Conservation (phyloP, 2,797 vertebrate genomes). For the Cirrhinus molitorella region DNA sequence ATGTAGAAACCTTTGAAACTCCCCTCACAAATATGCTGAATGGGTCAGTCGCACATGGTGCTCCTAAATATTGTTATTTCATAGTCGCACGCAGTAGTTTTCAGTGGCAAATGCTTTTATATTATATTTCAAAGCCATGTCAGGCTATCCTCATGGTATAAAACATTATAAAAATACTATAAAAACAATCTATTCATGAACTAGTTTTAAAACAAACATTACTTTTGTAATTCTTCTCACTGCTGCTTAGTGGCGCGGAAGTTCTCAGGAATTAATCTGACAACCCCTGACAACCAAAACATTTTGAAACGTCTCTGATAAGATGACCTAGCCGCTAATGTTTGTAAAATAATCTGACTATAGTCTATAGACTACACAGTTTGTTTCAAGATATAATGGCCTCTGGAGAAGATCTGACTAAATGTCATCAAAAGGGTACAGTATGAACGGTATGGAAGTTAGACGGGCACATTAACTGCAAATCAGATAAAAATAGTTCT, state of each 20-base stretch:
- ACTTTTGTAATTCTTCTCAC: neutral
- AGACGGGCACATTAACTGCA: neutral
- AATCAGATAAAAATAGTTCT: neutral
- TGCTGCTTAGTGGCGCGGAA: neutral
- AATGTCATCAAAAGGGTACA: neutral
- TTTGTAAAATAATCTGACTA: neutral
- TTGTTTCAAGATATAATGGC: neutral
- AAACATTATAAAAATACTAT: too few relatives aligned
- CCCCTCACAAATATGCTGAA: too few relatives aligned
- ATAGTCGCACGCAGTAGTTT: too few relatives aligned
- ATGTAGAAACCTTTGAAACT: too few relatives aligned
- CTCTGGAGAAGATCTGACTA: neutral
- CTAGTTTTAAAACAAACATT: neutral
- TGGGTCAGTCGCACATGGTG: too few relatives aligned
- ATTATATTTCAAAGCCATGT: too few relatives aligned
- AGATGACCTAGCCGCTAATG: neutral
- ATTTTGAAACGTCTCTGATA: neutral
- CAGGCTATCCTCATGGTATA: too few relatives aligned
- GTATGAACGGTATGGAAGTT: neutral
- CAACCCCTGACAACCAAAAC: neutral
- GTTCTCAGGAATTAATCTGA: neutral
- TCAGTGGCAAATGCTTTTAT: too few relatives aligned
- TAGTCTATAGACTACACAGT: too few relatives aligned
- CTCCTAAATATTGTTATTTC: too few relatives aligned
- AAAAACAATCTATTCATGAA: too few relatives aligned